phyloP scores from a whole-genome alignment of 1,140 invertebrate species.

The Drosophila pruinosa region DNA sequence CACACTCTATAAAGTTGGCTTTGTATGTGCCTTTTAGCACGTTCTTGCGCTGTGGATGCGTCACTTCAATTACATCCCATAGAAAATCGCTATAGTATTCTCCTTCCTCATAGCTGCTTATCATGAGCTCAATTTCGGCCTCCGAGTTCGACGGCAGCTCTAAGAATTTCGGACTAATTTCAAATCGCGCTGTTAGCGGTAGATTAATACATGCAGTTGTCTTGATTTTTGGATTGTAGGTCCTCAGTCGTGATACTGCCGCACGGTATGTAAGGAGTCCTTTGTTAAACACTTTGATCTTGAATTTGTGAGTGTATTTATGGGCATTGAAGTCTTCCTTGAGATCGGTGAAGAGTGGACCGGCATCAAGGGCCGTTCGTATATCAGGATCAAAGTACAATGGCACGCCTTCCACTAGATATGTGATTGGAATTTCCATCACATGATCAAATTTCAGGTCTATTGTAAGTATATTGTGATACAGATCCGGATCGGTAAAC shows the following conservation, averaged over 20 bases:
- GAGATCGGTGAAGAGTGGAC: slow-evolving; percentile 55
- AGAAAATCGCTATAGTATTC: slow-evolving; percentile 51
- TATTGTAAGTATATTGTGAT: slow-evolving; percentile 61
- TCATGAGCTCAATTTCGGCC: slow-evolving; percentile 34
- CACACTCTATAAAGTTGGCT: slow-evolving; percentile 46
- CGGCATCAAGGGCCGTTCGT: slow-evolving; percentile 51
- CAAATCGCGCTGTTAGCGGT: slow-evolving; percentile 49
- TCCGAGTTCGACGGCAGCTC: slow-evolving; percentile 21
- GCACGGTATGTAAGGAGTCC: slow-evolving; percentile 58
- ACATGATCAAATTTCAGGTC: slow-evolving; percentile 59
- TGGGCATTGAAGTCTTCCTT: slow-evolving; percentile 42
- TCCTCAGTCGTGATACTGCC: slow-evolving; percentile 45
- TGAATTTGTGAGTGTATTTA: slow-evolving; percentile 34
- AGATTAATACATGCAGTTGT: slow-evolving; percentile 26
- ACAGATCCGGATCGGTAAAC: slow-evolving; percentile 67
- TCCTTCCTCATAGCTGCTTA: slow-evolving; percentile 49
- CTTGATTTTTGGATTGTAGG: background rate
- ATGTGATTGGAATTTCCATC: slow-evolving; percentile 60
- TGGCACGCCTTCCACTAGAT: slow-evolving; percentile 67
- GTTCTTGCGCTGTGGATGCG: slow-evolving; percentile 54
- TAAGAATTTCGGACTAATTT: slow-evolving; percentile 57
- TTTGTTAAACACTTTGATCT: slow-evolving; percentile 46
- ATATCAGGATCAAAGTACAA: slow-evolving; percentile 66
- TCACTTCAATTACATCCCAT: slow-evolving; percentile 53
- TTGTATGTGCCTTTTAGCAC: slow-evolving; percentile 35